Evolutionary conservation across 2,888 invertebrate genomes (phyloP).

Genomic region (Gandaritis pyraliata): DNA sequence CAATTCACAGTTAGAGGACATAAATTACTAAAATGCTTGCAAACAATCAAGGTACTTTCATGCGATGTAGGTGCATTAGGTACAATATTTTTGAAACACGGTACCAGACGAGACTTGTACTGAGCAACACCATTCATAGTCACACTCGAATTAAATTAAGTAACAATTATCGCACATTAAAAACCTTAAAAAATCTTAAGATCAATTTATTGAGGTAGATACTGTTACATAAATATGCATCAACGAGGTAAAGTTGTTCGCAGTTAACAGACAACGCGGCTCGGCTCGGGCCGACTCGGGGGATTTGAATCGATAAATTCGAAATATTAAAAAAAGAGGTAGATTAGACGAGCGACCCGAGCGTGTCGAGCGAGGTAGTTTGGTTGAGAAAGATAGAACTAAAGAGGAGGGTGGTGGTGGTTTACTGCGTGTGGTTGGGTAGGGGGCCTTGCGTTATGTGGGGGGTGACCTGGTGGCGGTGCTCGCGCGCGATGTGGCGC

Average conservation of each 20-base stretch:
- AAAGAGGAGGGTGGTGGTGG: constrained; percentile 42
- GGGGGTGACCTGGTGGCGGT: constrained; percentile 90
- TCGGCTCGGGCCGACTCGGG: constrained; percentile 50
- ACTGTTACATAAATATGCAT: constrained; percentile 80
- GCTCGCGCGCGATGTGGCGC: constrained; percentile 95
- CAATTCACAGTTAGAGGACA: constrained; percentile 77
- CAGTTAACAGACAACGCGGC: constrained; percentile 55
- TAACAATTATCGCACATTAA: constrained; percentile 80
- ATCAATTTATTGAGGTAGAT: constrained; percentile 83
- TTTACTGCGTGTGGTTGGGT: constrained; percentile 87
- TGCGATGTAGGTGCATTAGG: constrained; percentile 63
- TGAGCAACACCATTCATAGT: constrained; percentile 76
- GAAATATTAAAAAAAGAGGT: constrained; percentile 45
- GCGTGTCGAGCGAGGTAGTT: constrained; percentile 73
- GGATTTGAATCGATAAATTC: constrained; percentile 35
- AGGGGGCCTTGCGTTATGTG: constrained; percentile 85
- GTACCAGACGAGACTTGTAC: constrained; percentile 71
- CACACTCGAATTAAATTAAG: constrained; percentile 79
- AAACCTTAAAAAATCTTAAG: constrained; percentile 81
- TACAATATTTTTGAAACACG: constrained; percentile 71
- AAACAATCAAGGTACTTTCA: constrained; percentile 65
- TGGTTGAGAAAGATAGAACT: constrained; percentile 61
- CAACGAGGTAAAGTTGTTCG: constrained; percentile 80
- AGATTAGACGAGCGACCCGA: constrained; percentile 51
- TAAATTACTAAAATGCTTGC: constrained; percentile 59